Evolutionary conservation across 2,888 invertebrate species (phyloP).

Genomic region (Acrobasis consociella): DNA sequence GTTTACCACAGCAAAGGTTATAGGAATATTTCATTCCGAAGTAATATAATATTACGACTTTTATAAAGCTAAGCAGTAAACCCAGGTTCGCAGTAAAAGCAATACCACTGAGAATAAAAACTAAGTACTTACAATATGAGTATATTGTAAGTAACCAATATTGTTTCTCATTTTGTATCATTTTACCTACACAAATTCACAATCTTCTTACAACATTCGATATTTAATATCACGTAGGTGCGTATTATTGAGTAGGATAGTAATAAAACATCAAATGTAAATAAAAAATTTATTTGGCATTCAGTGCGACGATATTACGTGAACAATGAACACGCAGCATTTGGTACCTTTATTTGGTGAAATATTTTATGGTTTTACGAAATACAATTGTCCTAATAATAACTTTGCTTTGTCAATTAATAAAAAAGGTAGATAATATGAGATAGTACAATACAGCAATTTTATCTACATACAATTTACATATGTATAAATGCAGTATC

Average conservation of each 20-base stretch:
- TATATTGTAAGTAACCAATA: too few species aligned
- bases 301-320: constrained; percentile 28
- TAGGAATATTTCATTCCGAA: too few species aligned
- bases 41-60: too few species aligned
- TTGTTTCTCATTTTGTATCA: too few species aligned
- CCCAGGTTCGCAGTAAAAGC: too few species aligned
- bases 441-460: constrained; percentile 1
- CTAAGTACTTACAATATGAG: too few species aligned
- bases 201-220: not conserved
- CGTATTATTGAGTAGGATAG: not conserved
- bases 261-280: constrained; percentile 25
- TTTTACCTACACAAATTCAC: not conserved
- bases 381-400: not conserved
- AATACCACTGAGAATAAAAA: too few species aligned
- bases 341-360: constrained; percentile 26
- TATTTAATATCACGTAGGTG: not conserved
- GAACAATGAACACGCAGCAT: constrained; percentile 30
- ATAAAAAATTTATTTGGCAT: constrained; percentile 29
- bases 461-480: constrained; percentile 4
- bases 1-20: too few species aligned
- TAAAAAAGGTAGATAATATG: not conserved
- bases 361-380: constrained; percentile 4
- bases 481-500: constrained; percentile 30
- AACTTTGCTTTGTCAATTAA: not conserved
- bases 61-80: too few species aligned